Evolutionary conservation across 2,888 invertebrate genomes (phyloP).

Genomic region (Drosophila ezoana): DNA sequence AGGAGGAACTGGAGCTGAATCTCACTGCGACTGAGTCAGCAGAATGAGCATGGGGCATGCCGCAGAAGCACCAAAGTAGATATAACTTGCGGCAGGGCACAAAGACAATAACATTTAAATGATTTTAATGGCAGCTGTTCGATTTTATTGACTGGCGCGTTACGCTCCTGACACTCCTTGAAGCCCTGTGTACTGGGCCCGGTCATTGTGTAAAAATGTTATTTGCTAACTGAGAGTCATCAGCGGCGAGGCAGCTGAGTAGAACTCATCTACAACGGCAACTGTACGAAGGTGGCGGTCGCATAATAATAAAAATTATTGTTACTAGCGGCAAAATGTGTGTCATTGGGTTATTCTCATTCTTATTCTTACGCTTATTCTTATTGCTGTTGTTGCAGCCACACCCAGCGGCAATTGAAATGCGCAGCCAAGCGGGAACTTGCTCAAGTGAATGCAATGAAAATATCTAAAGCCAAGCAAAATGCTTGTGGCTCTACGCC

Average conservation of each 20-base stretch:
- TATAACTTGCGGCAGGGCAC: conserved; percentile 70
- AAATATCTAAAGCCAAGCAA: conserved; percentile 70
- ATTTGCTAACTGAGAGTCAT: conserved; percentile 80
- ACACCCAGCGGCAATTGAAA: conserved; percentile 68
- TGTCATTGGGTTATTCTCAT: conserved; percentile 56
- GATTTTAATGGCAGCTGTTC: conserved; percentile 81
- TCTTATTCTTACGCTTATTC: conserved; percentile 4
- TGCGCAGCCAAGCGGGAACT: conserved; percentile 72
- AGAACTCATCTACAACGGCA: conserved; percentile 39
- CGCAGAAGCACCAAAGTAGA: conserved; percentile 77
- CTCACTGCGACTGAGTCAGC: conserved; percentile 64
- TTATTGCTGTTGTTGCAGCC: conserved; percentile 28
- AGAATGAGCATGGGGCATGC: conserved; percentile 63
- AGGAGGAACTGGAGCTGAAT: conserved; percentile 1
- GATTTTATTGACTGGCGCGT: conserved; percentile 75
- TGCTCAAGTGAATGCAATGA: conserved; percentile 74
- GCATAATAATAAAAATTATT: conserved; percentile 79
- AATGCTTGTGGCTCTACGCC: conserved; percentile 66
- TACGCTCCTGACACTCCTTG: neutral
- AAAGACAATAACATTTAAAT: conserved; percentile 79
- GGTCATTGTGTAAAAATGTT: conserved; percentile 70
- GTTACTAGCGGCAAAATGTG: conserved; percentile 77
- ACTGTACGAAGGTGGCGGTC: conserved; percentile 69
- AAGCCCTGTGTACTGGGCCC: conserved; percentile 16
- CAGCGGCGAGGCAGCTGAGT: conserved; percentile 45